phyloP scores from a whole-genome alignment of 1,140 invertebrate species.

The Cherax quadricarinatus region DNA sequence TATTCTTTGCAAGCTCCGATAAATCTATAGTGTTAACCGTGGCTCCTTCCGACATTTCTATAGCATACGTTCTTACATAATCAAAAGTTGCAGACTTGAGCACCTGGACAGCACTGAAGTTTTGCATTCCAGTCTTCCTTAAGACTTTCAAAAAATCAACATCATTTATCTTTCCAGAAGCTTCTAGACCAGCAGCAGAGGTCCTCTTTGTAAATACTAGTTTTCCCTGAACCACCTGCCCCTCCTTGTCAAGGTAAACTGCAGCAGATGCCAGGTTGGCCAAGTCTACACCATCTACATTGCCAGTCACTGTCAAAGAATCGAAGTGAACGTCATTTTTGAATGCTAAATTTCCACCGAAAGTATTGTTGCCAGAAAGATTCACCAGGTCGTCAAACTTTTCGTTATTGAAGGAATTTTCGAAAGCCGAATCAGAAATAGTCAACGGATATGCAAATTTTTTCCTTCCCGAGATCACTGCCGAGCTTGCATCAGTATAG shows the following conservation, averaged over 20 bases:
- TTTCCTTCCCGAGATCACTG: conserved; percentile 30
- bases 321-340: conserved; percentile 1
- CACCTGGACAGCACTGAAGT: conserved; percentile 31
- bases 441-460: neutral
- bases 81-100: conserved; percentile 23
- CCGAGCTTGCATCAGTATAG: conserved; percentile 5
- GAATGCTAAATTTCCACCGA: conserved; percentile 26
- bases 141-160: conserved; percentile 48
- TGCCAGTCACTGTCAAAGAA: neutral
- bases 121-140: conserved; percentile 42
- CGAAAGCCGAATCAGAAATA: neutral
- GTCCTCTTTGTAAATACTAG: conserved; percentile 26
- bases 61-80: neutral
- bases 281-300: conserved; percentile 43
- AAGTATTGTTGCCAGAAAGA: neutral
- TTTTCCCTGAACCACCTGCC: conserved; percentile 24
- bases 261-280: neutral
- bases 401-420: conserved; percentile 37
- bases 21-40: conserved; percentile 52
- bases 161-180: conserved; percentile 11
- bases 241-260: conserved; percentile 18
- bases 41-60: conserved; percentile 5
- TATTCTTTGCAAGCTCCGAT: neutral
- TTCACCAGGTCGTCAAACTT: conserved; percentile 22
- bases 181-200: neutral